A percentile compares a stretch with the other conserved stretches of the same genome.
phyloP scores from a whole-genome alignment of 2,797 vertebrate genomes.

The Oreochromis grahami region DNA sequence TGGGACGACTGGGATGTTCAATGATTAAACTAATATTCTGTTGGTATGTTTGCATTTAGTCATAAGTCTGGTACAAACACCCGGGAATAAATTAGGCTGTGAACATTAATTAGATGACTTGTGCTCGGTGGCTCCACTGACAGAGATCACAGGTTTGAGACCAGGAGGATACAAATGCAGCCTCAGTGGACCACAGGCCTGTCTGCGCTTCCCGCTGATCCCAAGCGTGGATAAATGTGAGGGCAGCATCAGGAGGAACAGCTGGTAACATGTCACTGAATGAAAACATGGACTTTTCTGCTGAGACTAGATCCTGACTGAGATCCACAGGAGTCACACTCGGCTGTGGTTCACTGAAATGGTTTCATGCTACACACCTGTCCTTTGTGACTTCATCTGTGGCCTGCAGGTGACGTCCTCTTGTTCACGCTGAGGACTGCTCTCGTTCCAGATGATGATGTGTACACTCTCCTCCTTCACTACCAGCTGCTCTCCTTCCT shows the following conservation, averaged over 20 bases:
- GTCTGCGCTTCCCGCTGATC: neutral
- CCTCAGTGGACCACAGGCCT: neutral
- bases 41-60: neutral
- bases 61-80: accelerated
- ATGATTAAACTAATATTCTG: neutral
- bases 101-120: neutral
- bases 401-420: neutral
- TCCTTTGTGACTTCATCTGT: accelerated
- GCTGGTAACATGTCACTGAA: neutral
- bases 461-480: neutral
- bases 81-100: neutral
- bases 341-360: neutral
- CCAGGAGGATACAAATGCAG: accelerated
- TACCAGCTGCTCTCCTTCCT: neutral
- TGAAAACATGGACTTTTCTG: neutral
- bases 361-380: neutral
- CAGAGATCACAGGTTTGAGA: neutral
- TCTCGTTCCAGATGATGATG: neutral
- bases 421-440: neutral
- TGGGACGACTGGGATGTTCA: no score
- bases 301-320: accelerated
- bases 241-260: neutral
- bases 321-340: neutral
- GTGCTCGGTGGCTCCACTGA: neutral
- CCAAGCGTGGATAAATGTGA: neutral